Evolutionary conservation across 2,113 vertebrate species (phyloP), one percentile per base, ranked within the genome.

Genomic region (Laticauda colubrina): DNA sequence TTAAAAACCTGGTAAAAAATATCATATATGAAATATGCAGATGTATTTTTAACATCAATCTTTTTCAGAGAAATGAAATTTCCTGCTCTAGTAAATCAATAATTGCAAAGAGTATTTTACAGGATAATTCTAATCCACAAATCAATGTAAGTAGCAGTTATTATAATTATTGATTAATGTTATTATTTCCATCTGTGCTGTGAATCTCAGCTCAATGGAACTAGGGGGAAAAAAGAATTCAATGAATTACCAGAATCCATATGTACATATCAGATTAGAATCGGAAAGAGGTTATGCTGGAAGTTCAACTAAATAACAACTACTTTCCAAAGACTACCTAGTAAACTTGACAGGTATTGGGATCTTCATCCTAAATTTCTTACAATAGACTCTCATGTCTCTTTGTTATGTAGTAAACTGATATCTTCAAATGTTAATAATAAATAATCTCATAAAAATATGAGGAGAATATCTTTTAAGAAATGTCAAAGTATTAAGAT

Each of bases 71-170:
- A 12, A 4, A 43, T 4, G 0, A 86, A 39, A 39, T 92, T 21
- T 61, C 91, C 15, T 75, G 55, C 3, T 85, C 21, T 20, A 29
- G 26, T 45, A 61, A 81, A 85, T 1, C 45, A 51, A 3, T 87
- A 51, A 0, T 81, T 89, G 39, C 5, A 53, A 45, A 59, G 54
- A 61, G 7, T 26, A 61, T 5, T 15, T 93, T 45, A 86, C 45
- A 61, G n/a, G 55, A 53, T 93, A 90, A 59, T 54, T 48, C 85
- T 93, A 87, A 87, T 90, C n/a, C 34, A 64, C 88, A 34, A 26
- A 81, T 43, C 81, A 90, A 39, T 81, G n/a, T 39, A 81, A 81
- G 34, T 39, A 34, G 18, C 34, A 20, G 34, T 34, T 81, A 39
- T 81, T 81, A 39, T 81, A 81, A 81, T 81, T 81, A 81, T 81